Percentiles rank a stretch among this genome's conserved stretches.
These are phyloP conservation scores for Cyclophora albipunctata DNA, from an alignment of 2,888 invertebrate genomes.

Conservation along the genomic window DNA sequence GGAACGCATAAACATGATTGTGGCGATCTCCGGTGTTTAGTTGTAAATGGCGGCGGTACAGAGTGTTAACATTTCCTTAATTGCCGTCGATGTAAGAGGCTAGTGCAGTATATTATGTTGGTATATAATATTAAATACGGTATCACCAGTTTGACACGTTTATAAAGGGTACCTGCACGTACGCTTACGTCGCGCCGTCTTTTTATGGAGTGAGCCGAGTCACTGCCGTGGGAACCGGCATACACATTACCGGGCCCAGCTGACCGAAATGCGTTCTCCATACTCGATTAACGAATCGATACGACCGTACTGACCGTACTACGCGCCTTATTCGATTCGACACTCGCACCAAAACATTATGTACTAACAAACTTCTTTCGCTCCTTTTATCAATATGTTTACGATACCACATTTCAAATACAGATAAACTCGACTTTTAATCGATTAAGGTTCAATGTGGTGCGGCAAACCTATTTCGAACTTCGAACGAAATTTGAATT, in stretches of 20 bases:
- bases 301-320: slow-evolving; percentile 44
- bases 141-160: slow-evolving; percentile 41
- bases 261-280: slow-evolving; percentile 75
- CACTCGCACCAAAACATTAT: slow-evolving; percentile 42
- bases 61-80: slow-evolving; percentile 36
- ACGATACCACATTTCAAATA: slow-evolving; percentile 25
- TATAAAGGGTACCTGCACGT: slow-evolving; percentile 67
- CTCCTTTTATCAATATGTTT: slow-evolving; percentile 32
- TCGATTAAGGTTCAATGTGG: slow-evolving; percentile 39
- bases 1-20: slow-evolving; percentile 24
- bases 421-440: slow-evolving; percentile 23
- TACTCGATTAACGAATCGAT: slow-evolving; percentile 73
- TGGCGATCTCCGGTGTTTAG: neutral
- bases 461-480: slow-evolving; percentile 36
- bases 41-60: slow-evolving; percentile 5
- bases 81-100: slow-evolving; percentile 30
- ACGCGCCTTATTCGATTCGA: slow-evolving; percentile 52
- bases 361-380: slow-evolving; percentile 40
- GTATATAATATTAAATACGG: slow-evolving; percentile 23
- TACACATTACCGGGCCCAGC: slow-evolving; percentile 70
- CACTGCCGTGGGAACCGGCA: slow-evolving; percentile 73
- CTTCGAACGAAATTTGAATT: slow-evolving; percentile 26
- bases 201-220: slow-evolving; percentile 68
- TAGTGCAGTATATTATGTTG: slow-evolving; percentile 32
- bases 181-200: slow-evolving; percentile 57